Percentiles rank a stretch among this genome's conserved stretches.
Conservation (phyloP, 2,113 vertebrate species). For the Okapia johnstoni region DNA sequence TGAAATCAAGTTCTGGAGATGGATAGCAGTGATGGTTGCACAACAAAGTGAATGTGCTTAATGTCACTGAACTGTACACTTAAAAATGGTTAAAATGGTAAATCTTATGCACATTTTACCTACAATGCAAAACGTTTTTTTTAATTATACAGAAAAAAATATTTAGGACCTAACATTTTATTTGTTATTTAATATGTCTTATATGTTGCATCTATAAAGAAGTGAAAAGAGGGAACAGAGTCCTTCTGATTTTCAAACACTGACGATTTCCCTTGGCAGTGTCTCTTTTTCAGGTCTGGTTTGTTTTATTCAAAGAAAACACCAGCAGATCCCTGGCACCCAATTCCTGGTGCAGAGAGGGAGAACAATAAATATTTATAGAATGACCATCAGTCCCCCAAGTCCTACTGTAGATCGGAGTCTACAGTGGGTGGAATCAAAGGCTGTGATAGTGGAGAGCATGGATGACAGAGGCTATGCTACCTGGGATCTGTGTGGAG, state of each 20-base stretch:
- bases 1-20: neutral
- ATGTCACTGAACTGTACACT: no score
- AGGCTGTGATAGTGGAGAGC: neutral
- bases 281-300: neutral
- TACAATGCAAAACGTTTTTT: neutral
- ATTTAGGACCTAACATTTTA: neutral
- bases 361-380: neutral
- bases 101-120: neutral
- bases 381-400: neutral
- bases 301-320: neutral
- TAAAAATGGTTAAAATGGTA: neutral
- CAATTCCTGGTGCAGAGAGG: neutral
- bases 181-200: neutral
- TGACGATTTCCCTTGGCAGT: neutral
- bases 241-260: neutral
- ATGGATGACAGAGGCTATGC: neutral
- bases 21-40: neutral
- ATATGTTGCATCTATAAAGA: neutral
- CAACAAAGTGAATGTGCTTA: neutral
- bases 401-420: neutral
- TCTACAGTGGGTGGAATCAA: neutral
- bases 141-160: neutral
- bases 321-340: neutral
- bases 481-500: neutral
- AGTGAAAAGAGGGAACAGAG: neutral